Evolutionary conservation across 2,113 vertebrate species (phyloP), one percentile per base, ranked within the genome.

Genomic region (rabbit (Oryctolagus cuniculus)): DNA sequence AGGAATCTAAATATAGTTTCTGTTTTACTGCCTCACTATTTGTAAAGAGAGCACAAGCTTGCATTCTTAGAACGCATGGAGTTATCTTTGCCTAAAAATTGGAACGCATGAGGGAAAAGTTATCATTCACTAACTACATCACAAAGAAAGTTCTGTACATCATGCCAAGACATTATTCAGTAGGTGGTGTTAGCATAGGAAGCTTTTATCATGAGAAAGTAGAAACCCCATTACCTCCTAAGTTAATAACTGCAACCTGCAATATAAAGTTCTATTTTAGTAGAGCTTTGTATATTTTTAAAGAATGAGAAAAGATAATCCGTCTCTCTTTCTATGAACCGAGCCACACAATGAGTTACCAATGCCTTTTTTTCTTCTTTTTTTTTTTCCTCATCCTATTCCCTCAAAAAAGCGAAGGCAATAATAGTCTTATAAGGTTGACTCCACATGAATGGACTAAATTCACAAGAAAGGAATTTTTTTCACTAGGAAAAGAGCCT

Each of bases 231-330:
- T 79, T 83, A 82, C 53, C 90, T 92, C 74, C 90, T 90, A 74
- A 92, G 87, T 90, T 97, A 95, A 97, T 91, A 96, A 93, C 70
- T 89, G 70, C 74, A 92, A 55, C 82, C 53, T 84, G 3, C 82
- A 95, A 83, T 95, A 86, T 55, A 44, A 94, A 95, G 78, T 79
- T 55, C 95, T 97, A 96, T 97, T 97, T 97, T 92, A 89, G 90
- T 31, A 70, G 21, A 89, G 75, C 53, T 95, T 93, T 97, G 92
- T 94, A 44, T 91, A 81, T 95, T 93, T 95, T 95, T 87, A 95
- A 96, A 89, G 79, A 96, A 73, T 93, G 87, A 93, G 72, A 94
- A 97, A 95, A 97, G 78, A 95, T 82, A 36, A 87, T 93, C 91
- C 88, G 27, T 83, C 87, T 95, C 78, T 44, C 58, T 86, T 96